Evolutionary conservation across 2,888 invertebrate genomes (phyloP).

Genomic region (Zele albiditarsus): DNA sequence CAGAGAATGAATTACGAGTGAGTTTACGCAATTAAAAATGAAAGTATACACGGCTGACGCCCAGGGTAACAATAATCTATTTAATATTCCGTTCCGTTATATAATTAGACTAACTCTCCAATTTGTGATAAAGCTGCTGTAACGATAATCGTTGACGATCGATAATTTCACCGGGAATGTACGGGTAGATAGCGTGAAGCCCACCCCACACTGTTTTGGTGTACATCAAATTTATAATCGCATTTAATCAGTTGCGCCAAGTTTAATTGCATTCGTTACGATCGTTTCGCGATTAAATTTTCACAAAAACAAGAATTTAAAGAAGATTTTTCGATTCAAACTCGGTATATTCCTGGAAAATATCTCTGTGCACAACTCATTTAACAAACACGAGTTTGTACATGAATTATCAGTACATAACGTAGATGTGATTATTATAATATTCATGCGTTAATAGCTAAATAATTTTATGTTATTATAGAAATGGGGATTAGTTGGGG

Average conservation of each 20-base stretch:
- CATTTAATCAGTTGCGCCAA: conserved; percentile 38
- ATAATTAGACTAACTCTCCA: too few relatives aligned
- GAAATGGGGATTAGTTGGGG: conserved; percentile 54
- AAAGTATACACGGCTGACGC: background rate
- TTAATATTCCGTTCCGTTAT: background rate
- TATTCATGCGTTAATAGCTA: background rate
- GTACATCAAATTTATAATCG: conserved; percentile 28
- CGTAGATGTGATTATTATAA: background rate
- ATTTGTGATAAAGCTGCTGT: background rate
- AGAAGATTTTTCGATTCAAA: background rate
- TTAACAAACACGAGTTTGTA: background rate
- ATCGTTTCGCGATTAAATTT: conserved; percentile 36
- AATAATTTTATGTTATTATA: conserved; percentile 44
- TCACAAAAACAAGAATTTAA: conserved; percentile 7
- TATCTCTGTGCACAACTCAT: background rate
- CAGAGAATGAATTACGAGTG: conserved; percentile 58
- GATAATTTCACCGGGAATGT: background rate
- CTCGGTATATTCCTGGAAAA: background rate
- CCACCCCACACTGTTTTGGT: background rate
- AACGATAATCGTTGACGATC: background rate
- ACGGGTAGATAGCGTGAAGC: background rate
- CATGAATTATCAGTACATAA: background rate
- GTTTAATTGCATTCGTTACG: conserved; percentile 41
- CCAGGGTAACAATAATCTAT: background rate
- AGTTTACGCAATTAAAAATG: conserved; percentile 34